A percentile compares a stretch with the other conserved stretches of the same genome.
phyloP scores from a whole-genome alignment of 2,888 invertebrate species.

The Meganola albula region DNA sequence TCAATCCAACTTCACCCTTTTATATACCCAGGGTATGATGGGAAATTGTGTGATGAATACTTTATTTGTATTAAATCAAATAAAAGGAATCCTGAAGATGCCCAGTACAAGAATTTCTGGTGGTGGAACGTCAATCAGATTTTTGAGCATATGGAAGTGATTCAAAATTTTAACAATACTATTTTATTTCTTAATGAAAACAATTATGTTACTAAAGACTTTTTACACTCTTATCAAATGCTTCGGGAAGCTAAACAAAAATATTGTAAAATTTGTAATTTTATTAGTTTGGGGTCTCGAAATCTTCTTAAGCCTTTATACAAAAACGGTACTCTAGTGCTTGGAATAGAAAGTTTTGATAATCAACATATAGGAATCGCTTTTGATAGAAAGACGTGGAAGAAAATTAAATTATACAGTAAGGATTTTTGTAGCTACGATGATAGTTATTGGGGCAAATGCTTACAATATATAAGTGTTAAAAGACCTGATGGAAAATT shows the following conservation, averaged over 20 bases:
- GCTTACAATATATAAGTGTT: slow-evolving; percentile 29
- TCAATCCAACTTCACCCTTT: slow-evolving; percentile 39
- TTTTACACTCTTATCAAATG: slow-evolving; percentile 31
- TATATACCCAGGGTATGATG: slow-evolving; percentile 39
- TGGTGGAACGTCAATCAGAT: slow-evolving; percentile 47
- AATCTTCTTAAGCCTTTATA: slow-evolving; percentile 13
- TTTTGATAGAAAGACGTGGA: slow-evolving; percentile 40
- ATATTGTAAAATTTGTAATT: slow-evolving; percentile 34
- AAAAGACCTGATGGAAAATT: slow-evolving; percentile 25
- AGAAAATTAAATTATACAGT: slow-evolving; percentile 28
- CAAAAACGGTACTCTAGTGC: slow-evolving; percentile 20
- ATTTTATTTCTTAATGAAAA: slow-evolving; percentile 35
- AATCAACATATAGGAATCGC: slow-evolving; percentile 36
- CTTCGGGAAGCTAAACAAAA: slow-evolving; percentile 18
- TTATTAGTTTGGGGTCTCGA: slow-evolving; percentile 37
- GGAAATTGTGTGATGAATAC: slow-evolving; percentile 29
- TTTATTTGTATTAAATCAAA: slow-evolving; percentile 29
- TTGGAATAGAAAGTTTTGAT: slow-evolving; percentile 27
- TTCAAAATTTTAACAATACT: slow-evolving; percentile 18
- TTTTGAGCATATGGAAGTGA: slow-evolving; percentile 33
- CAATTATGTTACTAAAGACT: slow-evolving; percentile 39
- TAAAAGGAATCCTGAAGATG: slow-evolving; percentile 23
- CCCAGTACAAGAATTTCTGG: slow-evolving; percentile 44
- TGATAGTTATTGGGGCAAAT: slow-evolving; percentile 41
- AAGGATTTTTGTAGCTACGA: slow-evolving; percentile 37